Evolutionary conservation across 2,113 vertebrate genomes (phyloP).

Genomic region (Rutilus rutilus): DNA sequence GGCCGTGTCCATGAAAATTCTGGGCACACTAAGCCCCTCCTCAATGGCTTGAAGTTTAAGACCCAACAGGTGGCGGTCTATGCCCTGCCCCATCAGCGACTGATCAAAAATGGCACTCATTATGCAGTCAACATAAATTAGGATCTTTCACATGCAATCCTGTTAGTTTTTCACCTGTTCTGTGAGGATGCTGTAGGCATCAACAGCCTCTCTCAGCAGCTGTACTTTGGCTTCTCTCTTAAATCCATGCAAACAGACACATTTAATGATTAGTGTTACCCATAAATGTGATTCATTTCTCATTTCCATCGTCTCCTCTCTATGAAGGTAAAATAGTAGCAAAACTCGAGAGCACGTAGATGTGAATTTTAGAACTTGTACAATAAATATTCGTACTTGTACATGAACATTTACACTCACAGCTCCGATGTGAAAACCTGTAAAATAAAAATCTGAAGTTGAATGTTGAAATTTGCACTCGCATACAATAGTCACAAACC

Average conservation of each 20-base stretch:
- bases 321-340: too few species aligned
- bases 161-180: conserved; percentile 66
- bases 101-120: conserved; percentile 51
- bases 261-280: background rate
- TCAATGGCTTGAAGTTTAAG: conserved; percentile 84
- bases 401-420: too few species aligned
- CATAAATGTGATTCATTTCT: background rate
- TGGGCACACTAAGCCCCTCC: conserved; percentile 80
- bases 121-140: background rate
- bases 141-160: background rate
- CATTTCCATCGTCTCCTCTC: too few species aligned
- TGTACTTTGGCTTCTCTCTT: conserved; percentile 77
- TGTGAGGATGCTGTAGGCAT: conserved; percentile 74
- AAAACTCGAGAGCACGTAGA: too few species aligned
- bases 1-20: conserved; percentile 85
- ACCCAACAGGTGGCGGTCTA: conserved; percentile 82
- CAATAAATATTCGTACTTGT: too few species aligned
- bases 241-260: conserved; percentile 1
- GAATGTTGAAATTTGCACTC: too few species aligned
- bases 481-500: too few species aligned
- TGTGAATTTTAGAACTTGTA: too few species aligned
- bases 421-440: too few species aligned
- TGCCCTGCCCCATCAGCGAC: conserved; percentile 78
- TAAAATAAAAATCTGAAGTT: too few species aligned
- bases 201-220: conserved; percentile 74